Evolutionary conservation across 2,113 vertebrate species (phyloP), one percentile per base, ranked within the genome.

Genomic region (Scatophagus argus): DNA sequence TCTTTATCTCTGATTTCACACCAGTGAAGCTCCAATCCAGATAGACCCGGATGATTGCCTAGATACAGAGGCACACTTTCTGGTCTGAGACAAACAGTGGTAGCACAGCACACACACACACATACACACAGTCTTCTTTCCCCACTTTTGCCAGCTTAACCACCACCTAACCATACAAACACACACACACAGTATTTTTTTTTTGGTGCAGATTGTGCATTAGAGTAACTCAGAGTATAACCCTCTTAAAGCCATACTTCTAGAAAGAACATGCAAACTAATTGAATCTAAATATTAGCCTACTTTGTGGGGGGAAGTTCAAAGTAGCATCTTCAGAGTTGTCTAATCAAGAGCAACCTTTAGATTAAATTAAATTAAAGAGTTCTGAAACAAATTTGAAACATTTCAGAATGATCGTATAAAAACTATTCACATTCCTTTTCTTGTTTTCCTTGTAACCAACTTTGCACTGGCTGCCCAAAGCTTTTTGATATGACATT

Each of bases 1-100:
- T 13, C 16, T 55, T 87, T 79, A 82, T 84, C 68, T 78, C 27
- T 66, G 38, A 87, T 82, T 69, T 56, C 83, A 82, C 62, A 72
- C 34, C 55, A 52, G 55, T 17, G 31, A 69, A 29, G 66, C 74
- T 78, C 17, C 43, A 75, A 71, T 60, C 51, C 77, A 84, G 54
- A 85, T 34, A 72, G 60, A 84, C 51, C n/a, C 16, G 2, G 41
- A 61, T 76, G 61, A 75, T 77, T 79, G n/a, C 77, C 70, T 38
- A 43, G 47, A 78, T 84, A 84, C 5, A 0, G 1, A 51, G 34
- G 13, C 27, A 43, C 39, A 61, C 51, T 76, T 77, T 83, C 49
- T 69, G n/a, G 19, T 47, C 47, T 49, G 34, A 72, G 38, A 80
- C 46, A 77, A 61, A 82, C 58, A 72, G 23, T 44, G 17, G 54